A percentile compares a stretch with the other conserved stretches of the same genome.
These are phyloP conservation scores for Sus scrofa DNA, from an alignment of 2,113 vertebrate species.

Conservation along the genomic window T2T-Sscrofa CM000824.6:41055001-41055500, in stretches of 20 bases:
- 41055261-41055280: not conserved
- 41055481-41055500: not conserved
- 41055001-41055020: too few species aligned
- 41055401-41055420: not conserved
- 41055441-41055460: not conserved
- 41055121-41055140: too few species aligned
- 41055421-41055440: not conserved
- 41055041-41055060: too few species aligned
- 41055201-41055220: too few species aligned
- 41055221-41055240: not conserved
- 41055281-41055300: not conserved
- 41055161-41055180: too few species aligned
- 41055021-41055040: too few species aligned
- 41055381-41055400: not conserved
- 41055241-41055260: not conserved
- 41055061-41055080: too few species aligned
- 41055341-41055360: not conserved
- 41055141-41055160: too few species aligned
- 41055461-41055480: not conserved
- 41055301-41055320: not conserved
- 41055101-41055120: too few species aligned
- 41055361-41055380: not conserved
- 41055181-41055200: too few species aligned
- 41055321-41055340: not conserved
- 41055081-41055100: too few species aligned